Evolutionary conservation across 2,888 invertebrate genomes (phyloP).

Genomic region (Busseola fusca): DNA sequence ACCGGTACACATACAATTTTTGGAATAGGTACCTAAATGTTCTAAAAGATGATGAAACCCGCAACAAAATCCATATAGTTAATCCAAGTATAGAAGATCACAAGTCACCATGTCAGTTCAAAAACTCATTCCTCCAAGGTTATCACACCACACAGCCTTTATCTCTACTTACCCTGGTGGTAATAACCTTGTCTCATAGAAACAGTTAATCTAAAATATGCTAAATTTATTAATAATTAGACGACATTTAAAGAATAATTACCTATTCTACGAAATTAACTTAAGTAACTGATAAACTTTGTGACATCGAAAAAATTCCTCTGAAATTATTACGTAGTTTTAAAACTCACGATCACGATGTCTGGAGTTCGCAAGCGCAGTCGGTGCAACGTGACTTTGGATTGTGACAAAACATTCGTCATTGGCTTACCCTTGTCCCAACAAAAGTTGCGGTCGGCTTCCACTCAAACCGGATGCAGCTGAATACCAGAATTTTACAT

Average conservation of each 20-base stretch:
- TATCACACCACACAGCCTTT: not conserved
- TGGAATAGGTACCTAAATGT: not conserved
- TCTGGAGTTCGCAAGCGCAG: not conserved
- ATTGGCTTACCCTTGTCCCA: not conserved
- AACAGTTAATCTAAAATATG: constrained; percentile 22
- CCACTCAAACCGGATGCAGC: not conserved
- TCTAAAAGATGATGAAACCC: no score
- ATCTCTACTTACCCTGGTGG: constrained; percentile 7
- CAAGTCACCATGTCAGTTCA: not conserved
- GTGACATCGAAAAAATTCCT: constrained; percentile 19
- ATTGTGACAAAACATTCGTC: not conserved
- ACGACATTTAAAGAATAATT: constrained; percentile 13
- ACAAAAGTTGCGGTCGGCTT: not conserved
- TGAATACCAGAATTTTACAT: not conserved
- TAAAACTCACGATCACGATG: not conserved
- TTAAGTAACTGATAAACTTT: constrained; percentile 35
- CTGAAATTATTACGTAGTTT: not conserved
- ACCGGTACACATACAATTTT: no score
- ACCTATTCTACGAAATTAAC: constrained; percentile 20
- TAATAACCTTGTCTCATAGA: constrained; percentile 46
- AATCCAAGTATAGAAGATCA: not conserved
- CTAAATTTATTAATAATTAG: constrained; percentile 38
- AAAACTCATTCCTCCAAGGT: not conserved
- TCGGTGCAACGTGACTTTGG: constrained; percentile 1
- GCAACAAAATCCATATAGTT: no score